Percentiles rank a stretch among this genome's conserved stretches.
Conservation (phyloP, 1,140 invertebrate species). For the Penaeus vannamei region DNA sequence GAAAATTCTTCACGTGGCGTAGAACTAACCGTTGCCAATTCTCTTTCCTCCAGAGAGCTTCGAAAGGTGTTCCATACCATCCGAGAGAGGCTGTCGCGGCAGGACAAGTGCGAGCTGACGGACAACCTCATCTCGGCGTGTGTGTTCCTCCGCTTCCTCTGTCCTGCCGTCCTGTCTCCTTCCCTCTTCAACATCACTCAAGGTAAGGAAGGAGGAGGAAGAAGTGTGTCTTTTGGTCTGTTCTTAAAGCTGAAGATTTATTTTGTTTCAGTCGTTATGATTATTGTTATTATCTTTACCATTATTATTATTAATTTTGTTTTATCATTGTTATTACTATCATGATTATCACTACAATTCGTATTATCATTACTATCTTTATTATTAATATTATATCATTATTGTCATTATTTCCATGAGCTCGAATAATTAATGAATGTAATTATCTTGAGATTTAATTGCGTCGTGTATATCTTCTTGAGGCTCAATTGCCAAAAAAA, state of each 20-base stretch:
- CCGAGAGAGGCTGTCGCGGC: conserved; percentile 81
- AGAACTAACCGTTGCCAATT: neutral
- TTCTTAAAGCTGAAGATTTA: too few relatives aligned
- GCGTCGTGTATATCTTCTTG: neutral
- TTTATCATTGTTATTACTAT: too few relatives aligned
- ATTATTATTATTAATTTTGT: too few relatives aligned
- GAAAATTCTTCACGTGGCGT: too few relatives aligned
- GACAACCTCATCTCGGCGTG: conserved; percentile 96
- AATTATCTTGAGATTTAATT: neutral
- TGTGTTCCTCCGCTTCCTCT: conserved; percentile 90
- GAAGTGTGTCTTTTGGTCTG: too few relatives aligned
- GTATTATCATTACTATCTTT: too few relatives aligned
- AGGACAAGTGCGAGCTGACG: conserved; percentile 87
- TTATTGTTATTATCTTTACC: too few relatives aligned
- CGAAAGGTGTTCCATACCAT: conserved; percentile 90
- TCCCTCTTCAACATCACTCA: conserved; percentile 95
- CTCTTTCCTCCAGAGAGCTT: conserved; percentile 77
- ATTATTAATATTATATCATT: too few relatives aligned
- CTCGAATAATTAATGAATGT: neutral
- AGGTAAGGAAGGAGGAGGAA: conserved; percentile 70
- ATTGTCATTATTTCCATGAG: too few relatives aligned
- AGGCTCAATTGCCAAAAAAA: neutral
- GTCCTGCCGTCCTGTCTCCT: conserved; percentile 94
- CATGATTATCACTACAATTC: too few relatives aligned
- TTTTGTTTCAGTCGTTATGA: too few relatives aligned